Base-by-base conservation (phyloP, 2,113 vertebrate species). In the Antechinus stuartii region DNA sequence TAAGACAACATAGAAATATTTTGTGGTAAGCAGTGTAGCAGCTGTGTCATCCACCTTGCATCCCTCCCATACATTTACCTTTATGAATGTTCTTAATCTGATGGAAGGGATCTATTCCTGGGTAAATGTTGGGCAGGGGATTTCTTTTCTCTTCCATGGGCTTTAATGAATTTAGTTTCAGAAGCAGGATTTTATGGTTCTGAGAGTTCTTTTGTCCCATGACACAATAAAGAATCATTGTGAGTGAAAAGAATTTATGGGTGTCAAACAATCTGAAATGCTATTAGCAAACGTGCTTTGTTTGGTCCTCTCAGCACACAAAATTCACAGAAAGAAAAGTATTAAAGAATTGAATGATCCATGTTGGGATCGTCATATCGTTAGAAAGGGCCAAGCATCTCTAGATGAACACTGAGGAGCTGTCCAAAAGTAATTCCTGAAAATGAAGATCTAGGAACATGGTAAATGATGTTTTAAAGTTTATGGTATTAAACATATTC, bases 191-290 rank as follows among this genome's bases (percentile, higher is more conserved):
- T 0, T 84, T 26, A 0, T 24, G 52, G 0, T 50, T 47, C 91
- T 53, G 22, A 93, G 61, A 25, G 49, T 96, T 97, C 95, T 94
- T 90, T 84, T 12, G 16, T 25, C 68, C 68, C 22, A 54, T 95
- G 95, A 97, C 89, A 8, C 76, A 94, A 97, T 90, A 96, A 93
- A 96, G 95, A 35, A 35, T 22, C 90, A 94, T 49, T 94, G 92
- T 93, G 92, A 96, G 26, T 1, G 26, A 89, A 68, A 46, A 95
- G 95, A 94, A 49, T 52, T 46, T 8, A 2, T 4, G 30, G 50
- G 54, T 10, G 61, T 5, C 23, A 47, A 56, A 68, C 84, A 42
- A 90, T 24, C 92, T 1, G 56, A 53, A 26, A 46, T 92, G 94
- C 22, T 95, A 35, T 52, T 90, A 46, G 92, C 42, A 47, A 30